Percentiles rank a stretch among this genome's conserved stretches.
These are phyloP conservation scores for Bovichtus variegatus DNA, from an alignment of 2,797 vertebrate genomes.

Conservation along the genomic window DNA sequence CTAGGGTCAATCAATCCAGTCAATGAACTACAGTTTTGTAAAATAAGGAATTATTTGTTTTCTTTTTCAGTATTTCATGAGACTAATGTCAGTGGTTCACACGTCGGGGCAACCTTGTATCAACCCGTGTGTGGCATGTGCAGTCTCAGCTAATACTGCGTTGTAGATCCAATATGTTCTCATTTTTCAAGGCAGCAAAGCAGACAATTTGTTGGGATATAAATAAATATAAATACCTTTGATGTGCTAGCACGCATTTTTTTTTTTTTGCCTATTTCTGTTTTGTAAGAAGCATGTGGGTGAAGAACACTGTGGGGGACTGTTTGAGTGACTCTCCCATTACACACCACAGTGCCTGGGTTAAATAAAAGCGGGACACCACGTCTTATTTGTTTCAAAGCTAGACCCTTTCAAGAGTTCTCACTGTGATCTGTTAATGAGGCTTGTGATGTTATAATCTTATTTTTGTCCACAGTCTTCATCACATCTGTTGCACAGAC, in stretches of 20 bases:
- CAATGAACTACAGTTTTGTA: too few relatives aligned
- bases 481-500: neutral
- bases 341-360: constrained; percentile 10
- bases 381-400: constrained; percentile 31
- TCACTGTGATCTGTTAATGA: constrained; percentile 24
- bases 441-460: neutral
- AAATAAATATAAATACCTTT: constrained; percentile 18
- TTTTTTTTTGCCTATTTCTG: neutral
- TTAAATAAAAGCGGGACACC: constrained; percentile 24
- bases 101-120: neutral
- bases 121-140: neutral
- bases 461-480: neutral
- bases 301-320: constrained; percentile 14
- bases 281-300: constrained; percentile 17
- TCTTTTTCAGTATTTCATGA: neutral
- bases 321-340: constrained; percentile 14
- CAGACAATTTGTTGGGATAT: neutral
- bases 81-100: neutral
- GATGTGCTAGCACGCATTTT: neutral
- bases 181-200: neutral
- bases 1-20: neutral
- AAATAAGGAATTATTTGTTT: too few relatives aligned
- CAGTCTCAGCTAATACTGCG: neutral
- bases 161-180: neutral
- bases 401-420: constrained; percentile 16